A percentile compares a stretch with the other conserved stretches of the same genome.
Conservation (phyloP, 1,140 invertebrate genomes). For the Drosophila arawakana region DNA sequence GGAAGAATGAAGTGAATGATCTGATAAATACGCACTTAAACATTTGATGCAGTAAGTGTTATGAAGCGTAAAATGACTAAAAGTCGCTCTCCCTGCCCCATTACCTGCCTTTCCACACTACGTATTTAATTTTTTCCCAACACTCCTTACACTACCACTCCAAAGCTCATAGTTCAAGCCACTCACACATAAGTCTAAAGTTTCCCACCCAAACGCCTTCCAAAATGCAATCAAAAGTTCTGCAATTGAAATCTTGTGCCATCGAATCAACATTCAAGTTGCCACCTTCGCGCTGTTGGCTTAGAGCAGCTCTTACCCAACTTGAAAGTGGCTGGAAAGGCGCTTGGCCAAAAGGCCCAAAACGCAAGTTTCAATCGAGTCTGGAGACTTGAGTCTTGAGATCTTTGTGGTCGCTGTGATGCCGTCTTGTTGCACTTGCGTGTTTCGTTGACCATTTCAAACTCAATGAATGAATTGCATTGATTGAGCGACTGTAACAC, state of each 20-base stretch:
- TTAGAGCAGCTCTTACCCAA: conserved; percentile 14
- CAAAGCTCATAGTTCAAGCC: too few species aligned
- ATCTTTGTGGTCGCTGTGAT: neutral
- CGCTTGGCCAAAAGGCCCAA: conserved; percentile 39
- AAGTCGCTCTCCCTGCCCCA: too few species aligned
- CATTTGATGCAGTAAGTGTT: too few species aligned
- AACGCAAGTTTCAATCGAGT: neutral
- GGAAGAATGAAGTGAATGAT: neutral
- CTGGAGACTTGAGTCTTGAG: neutral
- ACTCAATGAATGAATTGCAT: conserved; percentile 80
- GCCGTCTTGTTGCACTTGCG: conserved; percentile 20
- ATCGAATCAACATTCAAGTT: conserved; percentile 22
- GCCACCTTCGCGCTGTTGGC: conserved; percentile 38
- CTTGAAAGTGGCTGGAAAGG: conserved; percentile 45
- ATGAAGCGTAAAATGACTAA: too few species aligned
- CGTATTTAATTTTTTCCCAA: too few species aligned
- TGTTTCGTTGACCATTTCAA: conserved; percentile 60
- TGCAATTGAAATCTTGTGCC: neutral
- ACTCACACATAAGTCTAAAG: too few species aligned
- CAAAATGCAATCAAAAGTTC: neutral
- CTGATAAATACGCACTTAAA: too few species aligned
- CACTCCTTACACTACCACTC: too few species aligned
- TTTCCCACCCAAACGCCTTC: too few species aligned
- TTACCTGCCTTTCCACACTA: too few species aligned
- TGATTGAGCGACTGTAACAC: conserved; percentile 62